These are phyloP conservation scores for Drosophila mauritiana DNA, from an alignment of 1,140 invertebrate species.

Conservation along the genomic window DNA sequence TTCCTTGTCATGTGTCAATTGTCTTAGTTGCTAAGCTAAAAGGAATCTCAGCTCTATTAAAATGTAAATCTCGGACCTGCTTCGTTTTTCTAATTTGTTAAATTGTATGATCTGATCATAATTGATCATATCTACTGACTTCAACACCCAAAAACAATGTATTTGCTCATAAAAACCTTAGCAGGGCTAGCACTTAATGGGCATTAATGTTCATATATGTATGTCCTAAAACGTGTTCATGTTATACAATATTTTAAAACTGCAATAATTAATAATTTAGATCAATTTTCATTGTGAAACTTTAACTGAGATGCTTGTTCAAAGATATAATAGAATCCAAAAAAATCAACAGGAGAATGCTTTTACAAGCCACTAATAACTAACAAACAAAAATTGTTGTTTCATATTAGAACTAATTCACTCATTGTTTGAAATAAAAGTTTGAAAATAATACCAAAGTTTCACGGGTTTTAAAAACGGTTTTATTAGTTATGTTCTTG, in stretches of 20 bases:
- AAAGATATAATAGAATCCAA: background rate
- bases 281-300: background rate
- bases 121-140: too few species aligned
- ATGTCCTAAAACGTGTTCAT: conserved; percentile 6
- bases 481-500: conserved; percentile 73
- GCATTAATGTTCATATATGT: conserved; percentile 12
- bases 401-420: conserved; percentile 20
- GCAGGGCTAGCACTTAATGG: conserved; percentile 20
- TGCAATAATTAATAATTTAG: background rate
- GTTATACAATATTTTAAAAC: background rate
- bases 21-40: conserved; percentile 54
- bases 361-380: background rate
- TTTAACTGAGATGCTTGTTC: background rate
- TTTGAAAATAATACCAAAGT: conserved; percentile 12
- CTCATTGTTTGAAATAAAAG: conserved; percentile 45
- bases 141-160: background rate
- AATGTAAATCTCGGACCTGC: conserved; percentile 3
- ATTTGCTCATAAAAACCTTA: background rate
- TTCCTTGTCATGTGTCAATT: conserved; percentile 42
- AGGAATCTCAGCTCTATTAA: conserved; percentile 44
- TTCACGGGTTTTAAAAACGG: conserved; percentile 72
- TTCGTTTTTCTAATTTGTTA: conserved; percentile 1
- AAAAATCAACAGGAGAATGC: background rate
- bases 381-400: conserved; percentile 2
- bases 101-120: too few species aligned